Conservation (phyloP, 2,113 vertebrate species). For the Tyrannus savana region DNA sequence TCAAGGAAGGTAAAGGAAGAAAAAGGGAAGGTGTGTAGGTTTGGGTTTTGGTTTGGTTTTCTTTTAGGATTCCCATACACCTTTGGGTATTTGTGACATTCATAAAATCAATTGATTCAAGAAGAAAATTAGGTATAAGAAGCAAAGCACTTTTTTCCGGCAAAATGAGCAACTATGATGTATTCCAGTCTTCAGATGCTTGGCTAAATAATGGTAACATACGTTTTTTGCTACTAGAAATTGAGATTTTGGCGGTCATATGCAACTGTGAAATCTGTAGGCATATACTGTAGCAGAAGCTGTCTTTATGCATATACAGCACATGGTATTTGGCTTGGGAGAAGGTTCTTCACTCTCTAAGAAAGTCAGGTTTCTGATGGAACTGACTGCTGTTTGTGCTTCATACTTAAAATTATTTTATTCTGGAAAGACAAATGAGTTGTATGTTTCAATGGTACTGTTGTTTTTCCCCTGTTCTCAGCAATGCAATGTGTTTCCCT, state of each 20-base stretch:
- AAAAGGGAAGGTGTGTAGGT: background rate
- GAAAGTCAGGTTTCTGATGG: constrained; percentile 4
- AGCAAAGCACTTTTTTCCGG: constrained; percentile 13
- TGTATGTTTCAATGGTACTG: background rate
- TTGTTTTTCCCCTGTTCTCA: background rate
- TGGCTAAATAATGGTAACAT: constrained; percentile 43
- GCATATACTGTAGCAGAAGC: constrained; percentile 51
- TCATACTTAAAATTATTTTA: background rate
- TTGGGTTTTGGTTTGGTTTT: background rate
- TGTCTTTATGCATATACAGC: constrained; percentile 52
- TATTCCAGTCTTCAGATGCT: constrained; percentile 34
- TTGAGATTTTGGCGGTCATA: constrained; percentile 43
- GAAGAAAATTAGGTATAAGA: background rate
- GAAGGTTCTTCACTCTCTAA: background rate
- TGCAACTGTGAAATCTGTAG: constrained; percentile 61
- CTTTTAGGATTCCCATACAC: background rate
- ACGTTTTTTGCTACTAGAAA: constrained; percentile 52
- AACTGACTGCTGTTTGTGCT: background rate
- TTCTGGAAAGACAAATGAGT: background rate
- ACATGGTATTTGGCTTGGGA: constrained; percentile 42
- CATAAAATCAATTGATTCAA: background rate
- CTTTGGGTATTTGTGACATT: background rate
- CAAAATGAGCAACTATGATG: constrained; percentile 43
- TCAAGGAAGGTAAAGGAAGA: background rate
- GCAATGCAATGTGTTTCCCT: background rate